Evolutionary conservation across 2,113 vertebrate genomes (phyloP).

Genomic region (Nycticebus coucang): DNA sequence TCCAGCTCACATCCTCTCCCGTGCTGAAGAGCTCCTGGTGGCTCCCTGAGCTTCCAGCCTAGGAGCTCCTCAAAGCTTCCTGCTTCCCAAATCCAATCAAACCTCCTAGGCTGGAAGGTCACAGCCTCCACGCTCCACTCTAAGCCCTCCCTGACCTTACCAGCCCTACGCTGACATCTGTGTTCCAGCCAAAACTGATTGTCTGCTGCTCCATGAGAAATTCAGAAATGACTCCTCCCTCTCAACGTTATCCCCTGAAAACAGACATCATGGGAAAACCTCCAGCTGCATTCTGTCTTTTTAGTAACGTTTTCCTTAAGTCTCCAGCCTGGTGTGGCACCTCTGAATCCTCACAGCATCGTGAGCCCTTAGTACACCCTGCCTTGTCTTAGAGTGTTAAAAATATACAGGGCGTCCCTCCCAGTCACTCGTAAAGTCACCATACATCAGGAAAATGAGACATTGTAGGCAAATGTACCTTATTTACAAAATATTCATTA

Average conservation of each 20-base stretch:
- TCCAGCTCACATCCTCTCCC: constrained; percentile 46
- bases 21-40: background rate
- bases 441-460: too few species aligned
- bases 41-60: too few species aligned
- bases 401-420: background rate
- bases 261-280: background rate
- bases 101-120: background rate
- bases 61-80: too few species aligned
- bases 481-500: too few species aligned
- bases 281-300: background rate
- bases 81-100: background rate
- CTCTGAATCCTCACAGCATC: background rate
- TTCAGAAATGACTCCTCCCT: background rate
- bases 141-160: background rate
- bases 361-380: background rate
- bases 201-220: background rate
- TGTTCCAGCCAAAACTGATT: background rate
- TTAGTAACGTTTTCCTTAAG: background rate
- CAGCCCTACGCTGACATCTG: background rate
- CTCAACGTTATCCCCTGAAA: background rate
- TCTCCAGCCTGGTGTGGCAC: background rate
- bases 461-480: too few species aligned
- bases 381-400: background rate
- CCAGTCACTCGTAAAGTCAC: too few species aligned
- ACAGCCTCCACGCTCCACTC: background rate